Evolutionary conservation across 2,113 vertebrate genomes (phyloP).

Genomic region (Elgaria multicarinata): DNA sequence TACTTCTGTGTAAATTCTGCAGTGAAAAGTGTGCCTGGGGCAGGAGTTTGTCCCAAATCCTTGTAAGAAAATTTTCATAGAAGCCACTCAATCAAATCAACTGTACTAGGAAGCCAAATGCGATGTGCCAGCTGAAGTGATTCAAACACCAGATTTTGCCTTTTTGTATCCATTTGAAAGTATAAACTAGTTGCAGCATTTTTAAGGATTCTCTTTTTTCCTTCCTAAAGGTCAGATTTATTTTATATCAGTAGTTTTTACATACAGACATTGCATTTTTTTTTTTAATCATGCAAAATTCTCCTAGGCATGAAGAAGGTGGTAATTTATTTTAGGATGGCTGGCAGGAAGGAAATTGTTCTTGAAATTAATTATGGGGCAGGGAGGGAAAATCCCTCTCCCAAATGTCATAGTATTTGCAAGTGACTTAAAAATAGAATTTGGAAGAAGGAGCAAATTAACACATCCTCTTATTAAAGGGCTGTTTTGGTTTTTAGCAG

Average conservation of each 20-base stretch:
- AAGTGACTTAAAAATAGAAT: constrained; percentile 1
- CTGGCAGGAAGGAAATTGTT: background rate
- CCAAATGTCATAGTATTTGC: background rate
- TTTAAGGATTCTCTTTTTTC: background rate
- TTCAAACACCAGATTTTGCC: background rate
- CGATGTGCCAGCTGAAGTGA: background rate
- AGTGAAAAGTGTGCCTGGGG: background rate
- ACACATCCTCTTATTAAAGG: background rate
- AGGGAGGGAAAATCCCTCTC: background rate
- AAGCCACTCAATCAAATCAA: background rate
- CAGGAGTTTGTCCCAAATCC: background rate
- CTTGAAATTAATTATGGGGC: background rate
- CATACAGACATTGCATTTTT: background rate
- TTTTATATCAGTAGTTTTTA: background rate
- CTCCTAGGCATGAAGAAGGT: background rate
- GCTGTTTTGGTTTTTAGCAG: background rate
- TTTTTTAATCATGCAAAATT: background rate
- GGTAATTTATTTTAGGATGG: background rate
- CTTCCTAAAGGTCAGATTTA: background rate
- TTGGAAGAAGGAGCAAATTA: background rate
- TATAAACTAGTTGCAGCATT: background rate
- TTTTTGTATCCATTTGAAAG: background rate
- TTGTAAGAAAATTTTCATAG: background rate
- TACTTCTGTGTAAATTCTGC: background rate
- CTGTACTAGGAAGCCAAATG: background rate